Evolutionary conservation across 2,113 vertebrate species (phyloP), one percentile per base, ranked within the genome.

Genomic region (Axis porcinus): DNA sequence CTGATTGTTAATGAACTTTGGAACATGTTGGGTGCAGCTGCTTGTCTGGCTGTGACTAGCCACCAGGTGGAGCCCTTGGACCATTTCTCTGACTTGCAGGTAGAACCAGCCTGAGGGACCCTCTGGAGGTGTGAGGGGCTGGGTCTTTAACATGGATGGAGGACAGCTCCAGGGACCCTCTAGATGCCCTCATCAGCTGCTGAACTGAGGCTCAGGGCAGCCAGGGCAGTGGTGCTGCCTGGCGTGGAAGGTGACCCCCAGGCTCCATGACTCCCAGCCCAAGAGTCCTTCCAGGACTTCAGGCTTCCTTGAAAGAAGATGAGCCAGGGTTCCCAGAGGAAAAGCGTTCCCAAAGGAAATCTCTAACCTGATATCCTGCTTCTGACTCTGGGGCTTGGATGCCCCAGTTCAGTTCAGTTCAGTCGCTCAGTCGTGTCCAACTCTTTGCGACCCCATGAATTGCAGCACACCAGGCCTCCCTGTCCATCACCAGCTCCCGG

Each of bases 61-160:
- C 97, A 96, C 91, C 19, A 96, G 93, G 91, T 89, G 98, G 95
- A 36, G 40, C 21, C 21, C n/a, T 19, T 12, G 92, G 36, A 14
- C 81, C 54, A 0, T 52, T 30, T 27, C 28, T 10, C 23, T 2
- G 47, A 47, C 23, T 8, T 2, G 0, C 21, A 1, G 6, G 23
- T 43, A 5, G 45, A 76, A 6, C 17, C 82, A 2, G 50, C 25
- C 1, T 0, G 25, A 30, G 17, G 23, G 52, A 14, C 33, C 2
- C 40, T 14, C 9, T 0, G 21, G 82, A 19, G 10, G 4, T 13
- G 8, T 0, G 5, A 85, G 86, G 16, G 54, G 4, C 47, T 33
- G 13, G n/a, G 47, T 10, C 82, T 60, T 85, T 28, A 54, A 52
- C 81, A 11, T 28, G 27, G 27, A 28, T 43, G 13, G 15, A 19